Base-by-base conservation (phyloP, 1,140 invertebrate genomes). In the Drosophila pandora region DNA sequence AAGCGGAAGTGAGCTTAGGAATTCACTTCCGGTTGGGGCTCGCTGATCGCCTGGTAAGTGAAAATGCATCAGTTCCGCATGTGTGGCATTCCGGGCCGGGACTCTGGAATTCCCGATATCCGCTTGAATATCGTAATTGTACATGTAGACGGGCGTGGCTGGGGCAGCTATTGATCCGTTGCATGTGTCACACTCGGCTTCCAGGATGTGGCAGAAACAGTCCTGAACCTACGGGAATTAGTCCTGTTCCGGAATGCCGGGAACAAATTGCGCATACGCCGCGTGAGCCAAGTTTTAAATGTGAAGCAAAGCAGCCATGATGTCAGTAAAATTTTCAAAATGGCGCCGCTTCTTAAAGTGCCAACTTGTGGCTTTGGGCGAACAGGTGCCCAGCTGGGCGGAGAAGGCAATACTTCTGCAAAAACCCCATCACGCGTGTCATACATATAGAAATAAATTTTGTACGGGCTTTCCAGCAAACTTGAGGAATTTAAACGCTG, bases 41-140 rank as follows among this genome's bases (percentile, higher is more conserved):
- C 65, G 82, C 67, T 90, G 88, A 30, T 47, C 45, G 83, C 88
- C 88, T 79, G 83, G 61, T 90, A 72, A 75, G 65, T 81, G 88
- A 90, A 90, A 90, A 90, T 90, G 82, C 83, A 90, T 62, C 75
- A 90, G 88, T 90, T 90, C 88, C 88, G 88, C 88, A 90, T 90
- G 84, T 90, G 83, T 73, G 83, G 83, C 83, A 87, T 34, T 57
- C 53, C 13, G 30, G n/a, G n/a, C 34, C 9, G 61, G 59, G 39
- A 37, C 43, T 47, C 13, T 32, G 22, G 50, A 34, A 68, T 55
- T 32, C 59, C 65, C 64, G 63, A 68, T 69, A 69, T 69, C 65
- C 72, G 32, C 21, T 69, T 58, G 30, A 57, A 57, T 75, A 48
- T 64, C 25, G 57, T 43, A 21, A 13, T 5, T 37, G 10, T 6